phyloP scores from a whole-genome alignment of 2,797 vertebrate genomes.

The Sebastes hubbsi region DNA sequence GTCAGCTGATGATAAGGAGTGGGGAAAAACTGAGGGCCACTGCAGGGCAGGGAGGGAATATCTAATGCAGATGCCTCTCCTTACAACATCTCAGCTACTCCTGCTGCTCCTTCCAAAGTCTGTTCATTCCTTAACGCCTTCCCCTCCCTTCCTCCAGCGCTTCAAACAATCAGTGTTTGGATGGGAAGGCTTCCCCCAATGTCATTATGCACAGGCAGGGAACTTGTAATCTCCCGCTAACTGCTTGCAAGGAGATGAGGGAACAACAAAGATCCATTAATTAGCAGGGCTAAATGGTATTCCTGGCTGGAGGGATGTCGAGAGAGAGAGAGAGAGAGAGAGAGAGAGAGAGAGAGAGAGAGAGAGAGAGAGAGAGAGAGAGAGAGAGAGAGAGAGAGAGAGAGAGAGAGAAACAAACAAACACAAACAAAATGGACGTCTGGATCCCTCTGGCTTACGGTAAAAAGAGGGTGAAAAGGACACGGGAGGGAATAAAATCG shows the following conservation, averaged over 20 bases:
- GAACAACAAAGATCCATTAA: conserved; percentile 75
- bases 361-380: conserved; percentile 11
- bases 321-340: conserved; percentile 5
- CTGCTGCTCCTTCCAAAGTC: conserved; percentile 8
- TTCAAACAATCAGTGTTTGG: conserved; percentile 54
- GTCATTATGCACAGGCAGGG: conserved; percentile 68
- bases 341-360: neutral
- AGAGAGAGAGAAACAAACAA: neutral
- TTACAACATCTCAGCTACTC: conserved; percentile 6
- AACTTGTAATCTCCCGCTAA: conserved; percentile 76
- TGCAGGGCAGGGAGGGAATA: neutral
- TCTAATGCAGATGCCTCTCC: neutral
- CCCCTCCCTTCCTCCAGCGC: neutral
- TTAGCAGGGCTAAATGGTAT: conserved; percentile 67
- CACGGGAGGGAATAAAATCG: conserved; percentile 13
- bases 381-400: conserved; percentile 9
- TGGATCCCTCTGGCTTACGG: neutral
- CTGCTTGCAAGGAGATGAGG: conserved; percentile 65
- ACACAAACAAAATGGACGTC: conserved; percentile 20
- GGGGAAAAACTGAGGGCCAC: neutral
- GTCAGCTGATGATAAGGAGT: conserved; percentile 5
- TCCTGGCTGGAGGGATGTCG: conserved; percentile 61
- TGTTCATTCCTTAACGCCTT: conserved; percentile 16
- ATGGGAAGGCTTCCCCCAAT: conserved; percentile 47
- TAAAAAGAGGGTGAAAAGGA: conserved; percentile 45